These are phyloP conservation scores for Caenorhabditis latens DNA, from an alignment of 1,140 invertebrate species.

Conservation along the genomic window DNA sequence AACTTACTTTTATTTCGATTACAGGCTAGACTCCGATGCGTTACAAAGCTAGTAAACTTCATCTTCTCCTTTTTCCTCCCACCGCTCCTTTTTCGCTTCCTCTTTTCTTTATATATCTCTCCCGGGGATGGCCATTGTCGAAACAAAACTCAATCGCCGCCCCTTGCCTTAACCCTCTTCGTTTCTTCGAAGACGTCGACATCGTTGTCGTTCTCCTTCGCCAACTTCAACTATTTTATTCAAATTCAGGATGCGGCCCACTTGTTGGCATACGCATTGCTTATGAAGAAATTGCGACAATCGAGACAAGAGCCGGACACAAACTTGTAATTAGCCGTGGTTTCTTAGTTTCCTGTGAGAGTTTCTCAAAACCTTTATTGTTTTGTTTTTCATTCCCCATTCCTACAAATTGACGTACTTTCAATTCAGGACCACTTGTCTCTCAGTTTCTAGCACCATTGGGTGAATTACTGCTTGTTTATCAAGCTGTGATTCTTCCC, in stretches of 20 bases:
- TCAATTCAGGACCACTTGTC: not conserved
- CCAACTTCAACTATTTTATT: conserved; percentile 56
- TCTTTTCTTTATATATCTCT: conserved; percentile 56
- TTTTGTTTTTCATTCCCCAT: not conserved
- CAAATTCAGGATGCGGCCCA: conserved; percentile 53
- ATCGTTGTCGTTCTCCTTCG: conserved; percentile 29
- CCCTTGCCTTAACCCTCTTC: conserved; percentile 51
- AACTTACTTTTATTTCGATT: conserved; percentile 32
- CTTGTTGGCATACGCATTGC: conserved; percentile 45
- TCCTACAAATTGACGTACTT: conserved; percentile 28
- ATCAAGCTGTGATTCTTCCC: conserved; percentile 36
- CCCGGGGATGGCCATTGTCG: conserved; percentile 55
- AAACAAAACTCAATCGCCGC: conserved; percentile 56
- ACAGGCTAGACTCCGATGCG: conserved; percentile 1
- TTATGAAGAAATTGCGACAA: conserved; percentile 54
- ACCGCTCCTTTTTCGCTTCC: conserved; percentile 38
- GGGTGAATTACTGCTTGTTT: conserved; percentile 23
- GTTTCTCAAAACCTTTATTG: conserved; percentile 12
- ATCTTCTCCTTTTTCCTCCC: conserved; percentile 26
- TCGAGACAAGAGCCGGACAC: conserved; percentile 16
- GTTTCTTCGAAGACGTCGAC: conserved; percentile 26
- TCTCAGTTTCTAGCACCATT: not conserved
- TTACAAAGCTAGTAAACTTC: conserved; percentile 54
- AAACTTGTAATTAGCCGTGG: conserved; percentile 43
- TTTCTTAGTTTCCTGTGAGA: not conserved